These are phyloP conservation scores for Andricus grossulariae DNA, from an alignment of 1,140 invertebrate species.

Conservation along the genomic window DNA sequence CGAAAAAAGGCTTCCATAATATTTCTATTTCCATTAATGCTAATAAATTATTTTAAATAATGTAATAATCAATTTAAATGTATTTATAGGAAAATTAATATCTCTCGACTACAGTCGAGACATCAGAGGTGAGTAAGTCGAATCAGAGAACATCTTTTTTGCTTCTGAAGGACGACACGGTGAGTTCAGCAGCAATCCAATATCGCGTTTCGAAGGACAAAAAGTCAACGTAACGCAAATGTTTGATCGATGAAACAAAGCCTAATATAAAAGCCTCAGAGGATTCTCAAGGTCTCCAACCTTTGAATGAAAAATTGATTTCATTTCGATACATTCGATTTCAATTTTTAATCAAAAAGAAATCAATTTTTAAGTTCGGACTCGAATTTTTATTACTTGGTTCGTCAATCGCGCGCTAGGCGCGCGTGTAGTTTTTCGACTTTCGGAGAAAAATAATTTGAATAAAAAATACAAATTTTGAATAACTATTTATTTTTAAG, in stretches of 20 bases:
- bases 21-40: not conserved
- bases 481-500: no score
- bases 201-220: constrained; percentile 44
- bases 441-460: no score
- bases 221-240: constrained; percentile 39
- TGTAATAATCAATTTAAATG: not conserved
- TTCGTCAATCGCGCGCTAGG: no score
- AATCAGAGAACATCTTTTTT: constrained; percentile 33
- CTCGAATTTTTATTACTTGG: no score
- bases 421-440: no score
- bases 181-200: constrained; percentile 37
- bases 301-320: constrained; percentile 34
- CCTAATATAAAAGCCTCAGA: constrained; percentile 35
- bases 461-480: no score
- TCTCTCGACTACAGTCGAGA: constrained; percentile 6
- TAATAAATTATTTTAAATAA: not conserved
- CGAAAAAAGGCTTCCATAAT: constrained; percentile 4
- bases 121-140: not conserved
- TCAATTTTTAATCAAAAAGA: constrained; percentile 23
- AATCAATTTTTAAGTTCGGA: not conserved
- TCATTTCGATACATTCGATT: constrained; percentile 22
- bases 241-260: constrained; percentile 52
- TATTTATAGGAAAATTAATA: constrained; percentile 18
- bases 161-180: constrained; percentile 36
- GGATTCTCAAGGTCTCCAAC: constrained; percentile 34